A percentile compares a stretch with the other conserved stretches of the same genome.
These are phyloP conservation scores for Dryobates pubescens DNA, from an alignment of 2,797 vertebrate species.

Conservation along the genomic window DNA sequence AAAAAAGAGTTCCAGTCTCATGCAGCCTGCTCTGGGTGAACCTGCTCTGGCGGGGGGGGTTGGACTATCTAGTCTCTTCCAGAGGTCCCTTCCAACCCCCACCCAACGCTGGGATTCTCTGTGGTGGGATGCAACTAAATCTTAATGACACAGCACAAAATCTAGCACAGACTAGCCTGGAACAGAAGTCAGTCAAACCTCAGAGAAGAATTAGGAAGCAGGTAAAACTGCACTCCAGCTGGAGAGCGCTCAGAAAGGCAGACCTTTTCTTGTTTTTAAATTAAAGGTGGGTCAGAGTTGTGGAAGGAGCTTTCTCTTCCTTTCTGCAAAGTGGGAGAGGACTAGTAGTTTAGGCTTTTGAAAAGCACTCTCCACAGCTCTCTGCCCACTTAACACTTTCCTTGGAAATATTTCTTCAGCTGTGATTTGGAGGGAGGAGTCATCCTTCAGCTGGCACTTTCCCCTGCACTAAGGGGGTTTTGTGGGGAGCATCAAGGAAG, in stretches of 20 bases:
- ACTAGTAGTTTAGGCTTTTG: background rate
- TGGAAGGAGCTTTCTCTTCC: background rate
- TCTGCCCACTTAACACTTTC: background rate
- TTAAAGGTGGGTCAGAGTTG: background rate
- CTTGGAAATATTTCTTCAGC: background rate
- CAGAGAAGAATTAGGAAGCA: background rate
- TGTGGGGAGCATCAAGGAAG: background rate
- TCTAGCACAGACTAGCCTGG: background rate
- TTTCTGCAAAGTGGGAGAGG: background rate
- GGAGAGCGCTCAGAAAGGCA: background rate
- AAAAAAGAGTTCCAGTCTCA: background rate
- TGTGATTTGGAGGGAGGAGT: background rate
- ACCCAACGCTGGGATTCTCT: background rate
- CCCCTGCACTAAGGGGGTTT: background rate
- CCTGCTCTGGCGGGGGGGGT: too few species aligned
- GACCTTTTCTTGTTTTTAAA: background rate
- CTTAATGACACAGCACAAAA: background rate
- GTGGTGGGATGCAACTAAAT: background rate
- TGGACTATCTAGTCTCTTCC: too few species aligned
- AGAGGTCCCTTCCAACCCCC: too few species aligned
- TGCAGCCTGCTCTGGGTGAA: too few species aligned
- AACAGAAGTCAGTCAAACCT: background rate
- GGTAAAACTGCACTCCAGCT: background rate
- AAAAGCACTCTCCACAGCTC: background rate
- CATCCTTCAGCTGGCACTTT: background rate